Evolutionary conservation across 2,113 vertebrate genomes (phyloP), one percentile per base, ranked within the genome.

Genomic region (Labeo rohita): DNA sequence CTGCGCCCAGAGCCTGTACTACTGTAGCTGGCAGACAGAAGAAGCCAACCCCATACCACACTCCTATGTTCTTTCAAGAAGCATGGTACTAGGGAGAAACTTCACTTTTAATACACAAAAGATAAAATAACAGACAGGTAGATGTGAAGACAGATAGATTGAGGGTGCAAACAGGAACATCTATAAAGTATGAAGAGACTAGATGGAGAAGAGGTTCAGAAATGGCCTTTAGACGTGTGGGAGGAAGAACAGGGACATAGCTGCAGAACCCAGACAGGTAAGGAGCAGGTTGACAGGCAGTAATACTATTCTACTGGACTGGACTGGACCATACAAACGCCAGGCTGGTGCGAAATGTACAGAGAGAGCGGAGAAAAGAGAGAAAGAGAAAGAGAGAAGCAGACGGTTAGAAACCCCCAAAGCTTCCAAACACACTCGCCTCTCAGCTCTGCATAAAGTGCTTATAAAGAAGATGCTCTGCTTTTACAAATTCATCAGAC

Each of bases 261-360:
- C 89, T 92, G 92, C 78, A 80, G 28, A 88, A 74, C 28, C 75
- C 84, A 65, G 88, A 88, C 87, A 56, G 84, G 83, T 70, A 77
- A 84, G 84, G 23, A 90, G 76, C 84, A 83, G 80, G 49, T 63
- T 0, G 56, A 91, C 80, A 84, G 81, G 65, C 70, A 91, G 89
- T 91, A 79, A 89, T 56, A 92, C 94, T 94, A 94, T 72, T 94
- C 93, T 94, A 95, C 90, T 92, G 91, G 86, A 94, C 66, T 70
- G 88, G 92, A 93, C 91, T 87, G 86, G 86, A 93, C 88, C 90
- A 81, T 74, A 91, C 93, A 91, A 86, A 94, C 90, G 94, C 89
- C 91, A 91, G 93, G 91, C 93, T 94, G 86, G 92, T 82, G 90
- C 91, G 92, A 88, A 88, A 94, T 92, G 93, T 91, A 54, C 66